Evolutionary conservation across 2,113 vertebrate genomes (phyloP), one percentile per base, ranked within the genome.

Genomic region (Mesoclemmys tuberculata): DNA sequence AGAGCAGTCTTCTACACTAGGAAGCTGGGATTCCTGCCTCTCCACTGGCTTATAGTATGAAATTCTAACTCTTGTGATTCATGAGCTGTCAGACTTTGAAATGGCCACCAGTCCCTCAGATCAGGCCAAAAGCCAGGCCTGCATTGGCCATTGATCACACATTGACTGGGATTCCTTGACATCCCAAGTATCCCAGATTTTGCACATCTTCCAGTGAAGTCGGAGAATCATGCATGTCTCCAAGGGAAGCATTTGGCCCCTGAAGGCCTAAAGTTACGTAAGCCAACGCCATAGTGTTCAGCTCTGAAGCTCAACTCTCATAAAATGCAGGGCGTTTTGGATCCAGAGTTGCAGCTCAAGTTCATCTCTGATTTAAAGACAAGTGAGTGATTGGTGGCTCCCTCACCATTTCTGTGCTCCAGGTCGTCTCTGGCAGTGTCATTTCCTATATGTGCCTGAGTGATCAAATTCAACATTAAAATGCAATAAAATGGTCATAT

Each of bases 191-290:
- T 61, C 52, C 14, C 84, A 22, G 64, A 5, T 46, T 3, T 46
- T 24, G 56, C 7, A 44, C 84, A 71, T 18, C 6, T 77, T 61
- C 54, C 52, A 24, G 81, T 0, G 0, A 80, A 46, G n/a, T 19
- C 27, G 4, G 61, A 11, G 54, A 83, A 58, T 0, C 0, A 10
- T 18, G 10, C 81, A 41, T 71, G 0, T 0, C 79, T 87, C 14
- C 0, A 1, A 82, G 87, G 16, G 48, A 56, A 58, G 51, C 35
- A 35, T 55, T 58, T 82, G 55, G 52, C n/a, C 56, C 82, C 54
- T 64, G 38, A 82, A 46, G 74, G 21, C 10, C 61, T 19, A 3
- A 78, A 89, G 46, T 11, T 44, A 88, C 8, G 46, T 71, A 90
- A 82, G 29, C 29, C 0, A 1, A 85, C 26, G 48, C 81, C 51